Evolutionary conservation across 2,888 invertebrate species (phyloP), one percentile per base, ranked within the genome.

Genomic region (Automeris io): DNA sequence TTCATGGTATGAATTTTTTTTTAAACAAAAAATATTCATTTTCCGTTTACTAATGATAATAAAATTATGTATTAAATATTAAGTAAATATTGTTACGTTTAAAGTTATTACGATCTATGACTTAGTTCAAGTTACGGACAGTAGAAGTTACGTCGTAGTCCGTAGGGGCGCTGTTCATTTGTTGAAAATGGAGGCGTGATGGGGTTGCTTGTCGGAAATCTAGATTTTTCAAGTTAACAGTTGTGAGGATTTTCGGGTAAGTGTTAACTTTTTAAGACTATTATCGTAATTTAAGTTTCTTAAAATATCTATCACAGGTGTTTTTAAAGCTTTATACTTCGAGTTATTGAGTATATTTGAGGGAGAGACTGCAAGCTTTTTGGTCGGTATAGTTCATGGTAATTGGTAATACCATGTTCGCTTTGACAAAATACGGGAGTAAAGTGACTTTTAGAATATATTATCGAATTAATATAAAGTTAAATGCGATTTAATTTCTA

Each of bases 161-260:
- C 49, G 61, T 68, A 61, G 49, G 47, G 47, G 40, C 57, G 64
- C 57, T 73, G 75, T 78, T 85, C 85, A 83, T 82, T 83, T 85
- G 81, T 85, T 78, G 79, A 78, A 85, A 80, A 85, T 86, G 85
- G 82, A 76, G 77, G 76, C 75, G 78, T 81, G 80, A 85, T 77
- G 75, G 76, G 66, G 61, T 70, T 66, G 68, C 70, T 74, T 72
- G 76, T 75, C 69, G 72, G 63, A 75, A 72, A 70, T 66, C 64
- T 65, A 54, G 49, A 63, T 70, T 77, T 78, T 82, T 79, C 76
- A 74, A 72, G 72, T 80, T 81, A 57, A 70, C 70, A 61, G 72
- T 72, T 77, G 70, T 64, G 63, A 58, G 53, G 55, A 70, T 69
- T 68, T 68, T 49, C 57, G 59, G 59, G 78, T 81, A 51, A 72